Evolutionary conservation across 1,140 invertebrate genomes (phyloP), one percentile per base, ranked within the genome.

Genomic region (Magallana ariakensis): DNA sequence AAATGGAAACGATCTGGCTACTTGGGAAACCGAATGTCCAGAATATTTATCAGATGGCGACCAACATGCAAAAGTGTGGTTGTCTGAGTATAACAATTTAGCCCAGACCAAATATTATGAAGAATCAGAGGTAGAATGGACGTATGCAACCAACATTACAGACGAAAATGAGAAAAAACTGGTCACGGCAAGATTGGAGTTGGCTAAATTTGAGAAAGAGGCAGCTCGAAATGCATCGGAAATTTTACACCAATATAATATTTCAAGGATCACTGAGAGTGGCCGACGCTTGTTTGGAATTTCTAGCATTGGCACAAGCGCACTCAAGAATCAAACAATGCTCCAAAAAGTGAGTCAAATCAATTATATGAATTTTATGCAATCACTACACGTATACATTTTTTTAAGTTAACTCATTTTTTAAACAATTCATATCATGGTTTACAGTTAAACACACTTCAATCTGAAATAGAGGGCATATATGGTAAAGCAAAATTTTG

Each of bases 241-340:
- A 22, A 92, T 97, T 84, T 46, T 81, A 7, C 80, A 91, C 95
- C 96, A 85, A 95, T 95, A 92, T 95, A 96, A 33, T 94, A 94
- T 13, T 96, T 98, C 62, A 95, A 96, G 8, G n/a, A n/a, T 22
- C 13, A 83, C 81, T 10, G 96, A 97, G 97, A 98, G 94, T 95
- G 96, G 13, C 93, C 95, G 98, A 88, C 97, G 97, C 92, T 95
- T 98, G 9, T 96, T 96, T 90, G 96, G 97, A 85, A 96, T 98
- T 53, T 97, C 97, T 13, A 96, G 97, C 75, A 97, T 98, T 0
- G 98, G 98, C 0, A 95, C 96, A 0, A 95, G 97, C 0, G 97
- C 97, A 0, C 94, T 98, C 54, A 87, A 87, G 55, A 87, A 93
- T 56, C 19, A 87, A 53, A 83, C 33, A 0, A 87, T 92, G 66